These are phyloP conservation scores for Phaedon cochleariae DNA, from an alignment of 2,888 invertebrate genomes.

Conservation along the genomic window DNA sequence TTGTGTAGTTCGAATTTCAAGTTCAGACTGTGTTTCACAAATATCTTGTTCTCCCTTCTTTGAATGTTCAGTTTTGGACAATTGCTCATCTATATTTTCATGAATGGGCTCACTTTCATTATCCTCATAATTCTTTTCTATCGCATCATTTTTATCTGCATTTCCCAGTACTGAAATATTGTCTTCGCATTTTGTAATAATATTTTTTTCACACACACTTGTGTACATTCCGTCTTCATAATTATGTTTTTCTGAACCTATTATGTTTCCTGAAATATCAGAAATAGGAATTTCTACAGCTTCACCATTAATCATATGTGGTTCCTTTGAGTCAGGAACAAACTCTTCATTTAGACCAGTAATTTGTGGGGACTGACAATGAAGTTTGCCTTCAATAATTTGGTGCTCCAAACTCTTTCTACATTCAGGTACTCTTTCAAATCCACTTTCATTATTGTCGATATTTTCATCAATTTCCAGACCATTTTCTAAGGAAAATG, in stretches of 20 bases:
- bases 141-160: neutral
- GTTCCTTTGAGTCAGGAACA: neutral
- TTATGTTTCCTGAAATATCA: neutral
- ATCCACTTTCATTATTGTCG: neutral
- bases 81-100: no score
- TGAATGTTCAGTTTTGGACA: no score
- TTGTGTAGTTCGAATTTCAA: no score
- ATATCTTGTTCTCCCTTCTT: neutral
- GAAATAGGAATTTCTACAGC: neutral
- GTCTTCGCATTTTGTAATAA: neutral
- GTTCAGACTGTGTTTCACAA: no score
- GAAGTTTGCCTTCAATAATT: neutral
- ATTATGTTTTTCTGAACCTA: no score
- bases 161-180: neutral
- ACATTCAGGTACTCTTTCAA: conserved; percentile 2
- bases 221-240: neutral
- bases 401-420: neutral
- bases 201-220: neutral
- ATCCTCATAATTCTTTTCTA: neutral
- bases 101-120: neutral
- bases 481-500: conserved; percentile 32
- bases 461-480: neutral
- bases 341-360: neutral
- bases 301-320: neutral
- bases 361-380: neutral